phyloP scores from a whole-genome alignment of 2,113 vertebrate genomes.

The Myxocyprinus asiaticus region DNA sequence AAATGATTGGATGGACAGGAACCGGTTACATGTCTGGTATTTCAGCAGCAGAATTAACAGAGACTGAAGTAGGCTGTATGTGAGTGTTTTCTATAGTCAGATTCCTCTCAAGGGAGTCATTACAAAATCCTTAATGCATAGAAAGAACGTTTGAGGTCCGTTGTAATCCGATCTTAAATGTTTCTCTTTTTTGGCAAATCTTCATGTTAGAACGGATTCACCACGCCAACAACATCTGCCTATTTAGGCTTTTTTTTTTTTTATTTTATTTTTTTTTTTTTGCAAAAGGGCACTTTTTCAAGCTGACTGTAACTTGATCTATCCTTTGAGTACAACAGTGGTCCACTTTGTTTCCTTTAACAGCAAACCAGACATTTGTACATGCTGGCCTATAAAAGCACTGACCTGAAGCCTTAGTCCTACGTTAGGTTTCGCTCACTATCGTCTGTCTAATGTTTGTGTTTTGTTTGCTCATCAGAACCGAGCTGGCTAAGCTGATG shows the following conservation, averaged over 20 bases:
- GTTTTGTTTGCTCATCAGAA: constrained; percentile 69
- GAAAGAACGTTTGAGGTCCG: constrained; percentile 26
- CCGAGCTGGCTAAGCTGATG: constrained; percentile 95
- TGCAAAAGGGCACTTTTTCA: background rate
- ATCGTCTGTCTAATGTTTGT: constrained; percentile 39
- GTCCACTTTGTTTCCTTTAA: constrained; percentile 24
- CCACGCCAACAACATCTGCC: background rate
- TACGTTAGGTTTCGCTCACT: constrained; percentile 36
- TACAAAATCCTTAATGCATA: constrained; percentile 16
- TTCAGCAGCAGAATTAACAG: constrained; percentile 8
- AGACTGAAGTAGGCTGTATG: constrained; percentile 9
- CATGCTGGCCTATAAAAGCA: constrained; percentile 26
- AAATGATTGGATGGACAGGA: too few relatives aligned
- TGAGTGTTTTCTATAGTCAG: background rate
- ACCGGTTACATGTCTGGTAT: background rate
- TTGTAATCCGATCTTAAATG: constrained; percentile 8
- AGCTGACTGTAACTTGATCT: background rate
- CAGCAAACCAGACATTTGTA: constrained; percentile 28
- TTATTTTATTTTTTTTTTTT: background rate
- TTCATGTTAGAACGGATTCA: constrained; percentile 1
- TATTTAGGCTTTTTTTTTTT: background rate
- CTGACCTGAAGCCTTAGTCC: constrained; percentile 21
- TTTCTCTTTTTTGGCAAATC: background rate
- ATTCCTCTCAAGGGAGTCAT: constrained; percentile 19
- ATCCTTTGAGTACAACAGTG: constrained; percentile 21